Base-by-base conservation (phyloP, 2,888 invertebrate species). In the Alitta virens region DNA sequence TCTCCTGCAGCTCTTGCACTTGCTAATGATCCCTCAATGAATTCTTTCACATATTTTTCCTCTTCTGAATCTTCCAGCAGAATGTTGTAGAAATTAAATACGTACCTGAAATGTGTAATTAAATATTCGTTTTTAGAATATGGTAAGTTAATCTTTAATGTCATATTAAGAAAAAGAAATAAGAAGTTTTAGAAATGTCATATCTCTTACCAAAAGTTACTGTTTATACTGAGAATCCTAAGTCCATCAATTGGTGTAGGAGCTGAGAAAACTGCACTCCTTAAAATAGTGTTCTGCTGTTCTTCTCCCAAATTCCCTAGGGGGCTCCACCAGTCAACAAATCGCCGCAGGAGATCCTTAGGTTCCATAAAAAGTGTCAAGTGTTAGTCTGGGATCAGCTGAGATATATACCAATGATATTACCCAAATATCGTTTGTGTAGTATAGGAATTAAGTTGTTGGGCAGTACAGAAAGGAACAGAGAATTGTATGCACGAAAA, bases 201-300 rank as follows among this genome's bases (percentile, higher is more conserved):
- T n/a, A 24, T n/a, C n/a, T n/a, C n/a, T 43, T 2, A 56, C 56
- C 56, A 56, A 43, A 56, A 43, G 42, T 56, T 56, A 42, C 40
- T 42, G 56, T 56, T 56, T 40, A 56, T 23, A n/a, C 23, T 43
- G 42, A 56, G 14, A 14, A 56, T 43, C 43, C 56, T 40, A 2
- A 56, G 42, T 7, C 56, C 56, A 14, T 23, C 42, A 1, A 56
- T 25, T 2, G 42, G 56, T 9, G 23, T 9, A 2, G 42, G 43
- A 18, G 24, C 23, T 16, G 56, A 23, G 56, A 42, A 56, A 25
- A 40, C 25, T n/a, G 56, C 56, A 1, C 21, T 43, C 23, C 42
- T 56, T 24, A 23, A 40, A 9, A 43, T 42, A 1, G 43, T 56
- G 7, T 7, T 42, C 43, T 5, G 9, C 43, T 56, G 43, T n/a